Evolutionary conservation across 2,888 invertebrate genomes (phyloP).

Genomic region (Limnephilus marmoratus): DNA sequence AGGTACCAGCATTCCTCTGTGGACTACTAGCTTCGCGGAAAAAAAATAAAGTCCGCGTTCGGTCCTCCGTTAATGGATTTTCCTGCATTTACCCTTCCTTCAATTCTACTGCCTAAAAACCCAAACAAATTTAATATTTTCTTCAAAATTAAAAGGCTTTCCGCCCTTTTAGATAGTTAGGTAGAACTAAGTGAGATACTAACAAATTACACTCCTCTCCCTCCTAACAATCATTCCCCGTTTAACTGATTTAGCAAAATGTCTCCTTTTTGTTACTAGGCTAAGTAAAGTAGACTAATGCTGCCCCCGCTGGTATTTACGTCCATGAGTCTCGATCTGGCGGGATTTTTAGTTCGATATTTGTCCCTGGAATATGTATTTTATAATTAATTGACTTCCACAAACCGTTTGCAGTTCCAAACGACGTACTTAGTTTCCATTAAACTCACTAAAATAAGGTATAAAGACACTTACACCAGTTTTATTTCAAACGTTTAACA

Average conservation of each 20-base stretch:
- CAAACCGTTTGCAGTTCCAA: slow-evolving; percentile 37
- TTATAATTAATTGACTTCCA: slow-evolving; percentile 23
- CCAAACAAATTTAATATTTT: background rate
- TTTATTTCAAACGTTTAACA: slow-evolving; percentile 24
- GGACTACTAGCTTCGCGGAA: too few species aligned
- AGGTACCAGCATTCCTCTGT: too few species aligned
- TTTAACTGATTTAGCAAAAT: background rate
- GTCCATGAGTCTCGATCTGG: background rate
- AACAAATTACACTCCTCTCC: background rate
- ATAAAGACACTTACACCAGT: slow-evolving; percentile 26
- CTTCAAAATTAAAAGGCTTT: background rate
- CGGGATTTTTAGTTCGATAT: background rate
- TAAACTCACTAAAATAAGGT: slow-evolving; percentile 4
- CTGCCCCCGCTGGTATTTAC: background rate
- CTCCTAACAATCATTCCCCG: background rate
- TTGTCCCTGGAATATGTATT: slow-evolving; percentile 18
- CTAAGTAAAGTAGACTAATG: background rate
- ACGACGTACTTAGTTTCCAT: slow-evolving; percentile 32
- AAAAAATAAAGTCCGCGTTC: too few species aligned
- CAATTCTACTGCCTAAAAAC: background rate
- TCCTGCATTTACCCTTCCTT: too few species aligned
- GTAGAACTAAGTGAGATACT: background rate
- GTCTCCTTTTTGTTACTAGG: background rate
- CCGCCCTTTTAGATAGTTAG: background rate
- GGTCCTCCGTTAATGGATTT: too few species aligned